Base-by-base conservation (phyloP, 2,888 invertebrate genomes). In the Coremacera marginata region DNA sequence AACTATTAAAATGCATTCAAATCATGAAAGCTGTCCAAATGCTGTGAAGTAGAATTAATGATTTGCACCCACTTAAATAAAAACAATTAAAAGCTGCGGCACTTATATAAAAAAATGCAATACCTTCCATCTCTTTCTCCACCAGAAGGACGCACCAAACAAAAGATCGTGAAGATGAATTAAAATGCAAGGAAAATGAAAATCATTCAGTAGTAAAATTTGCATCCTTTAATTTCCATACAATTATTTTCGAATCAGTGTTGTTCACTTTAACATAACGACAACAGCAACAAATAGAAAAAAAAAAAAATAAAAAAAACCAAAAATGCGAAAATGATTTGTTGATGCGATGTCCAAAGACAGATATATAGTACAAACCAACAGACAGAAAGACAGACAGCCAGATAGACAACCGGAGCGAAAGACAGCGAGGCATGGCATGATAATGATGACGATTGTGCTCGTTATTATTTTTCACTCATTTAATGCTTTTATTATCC, bases 1-100 rank as follows among this genome's bases (percentile, higher is more conserved):
- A 57, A 22, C 57, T 34, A 83, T 81, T 81, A 83, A 76, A 81
- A 79, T 78, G 77, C 72, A 75, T 72, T 78, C 78, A 73, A 60
- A 34, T 22, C 55, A 22, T 37, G 52, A 75, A 75, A 51, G 51
- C 27, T 44, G 44, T 37, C 57, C 37, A 68, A 60, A 57, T 60
- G 75, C 75, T 68, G 75, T 68, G 75, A 70, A 70, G 70, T 51
- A 27, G 55, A 52, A 70, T 55, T 52, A 49, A 55, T 70, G 70
- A 70, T 70, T 70, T 70, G 25, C 70, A 71, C 57, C 34, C 71
- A 22, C 57, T 71, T 71, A 57, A 57, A 71, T 71, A 71, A 37
- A 71, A 57, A 71, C 57, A 71, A 71, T 71, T 34, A 34, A 57
- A 55, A 55, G 37, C 19, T 57, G 37, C 19, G 57, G 14, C 37